These are phyloP conservation scores for Burhinus bistriatus DNA, from an alignment of 2,113 vertebrate genomes.

Conservation along the genomic window DNA sequence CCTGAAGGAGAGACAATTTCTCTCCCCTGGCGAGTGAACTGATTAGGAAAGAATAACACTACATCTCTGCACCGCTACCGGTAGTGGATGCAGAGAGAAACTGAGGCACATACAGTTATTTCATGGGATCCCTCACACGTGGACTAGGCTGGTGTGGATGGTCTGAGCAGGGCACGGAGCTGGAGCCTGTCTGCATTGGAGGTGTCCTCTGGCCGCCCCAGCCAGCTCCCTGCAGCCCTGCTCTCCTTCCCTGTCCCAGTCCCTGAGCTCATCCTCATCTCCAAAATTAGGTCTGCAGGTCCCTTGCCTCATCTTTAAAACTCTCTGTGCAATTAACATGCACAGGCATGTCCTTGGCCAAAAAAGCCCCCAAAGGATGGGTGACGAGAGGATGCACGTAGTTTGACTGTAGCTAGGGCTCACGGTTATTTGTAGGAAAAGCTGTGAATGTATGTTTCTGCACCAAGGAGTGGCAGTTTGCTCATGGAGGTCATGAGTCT, in stretches of 20 bases:
- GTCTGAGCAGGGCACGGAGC: background rate
- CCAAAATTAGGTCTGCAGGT: background rate
- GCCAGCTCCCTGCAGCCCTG: background rate
- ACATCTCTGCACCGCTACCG: background rate
- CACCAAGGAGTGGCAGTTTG: background rate
- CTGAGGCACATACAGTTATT: background rate
- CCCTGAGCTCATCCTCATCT: background rate
- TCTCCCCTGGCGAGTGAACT: accelerated
- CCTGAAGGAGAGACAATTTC: background rate
- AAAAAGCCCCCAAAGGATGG: background rate
- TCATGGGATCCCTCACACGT: background rate
- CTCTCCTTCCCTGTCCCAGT: background rate
- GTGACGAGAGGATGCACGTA: accelerated
- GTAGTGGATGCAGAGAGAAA: background rate
- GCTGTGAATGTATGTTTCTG: background rate
- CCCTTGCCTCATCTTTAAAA: background rate
- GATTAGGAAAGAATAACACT: background rate
- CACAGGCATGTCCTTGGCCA: background rate
- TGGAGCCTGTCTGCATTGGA: background rate
- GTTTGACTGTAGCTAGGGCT: background rate
- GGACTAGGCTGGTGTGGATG: background rate
- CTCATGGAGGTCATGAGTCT: background rate
- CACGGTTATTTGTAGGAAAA: background rate
- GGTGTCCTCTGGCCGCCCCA: background rate
- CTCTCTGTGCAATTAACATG: background rate